Conservation (phyloP, 2,888 invertebrate genomes). For the Drosophila niveifrons region DNA sequence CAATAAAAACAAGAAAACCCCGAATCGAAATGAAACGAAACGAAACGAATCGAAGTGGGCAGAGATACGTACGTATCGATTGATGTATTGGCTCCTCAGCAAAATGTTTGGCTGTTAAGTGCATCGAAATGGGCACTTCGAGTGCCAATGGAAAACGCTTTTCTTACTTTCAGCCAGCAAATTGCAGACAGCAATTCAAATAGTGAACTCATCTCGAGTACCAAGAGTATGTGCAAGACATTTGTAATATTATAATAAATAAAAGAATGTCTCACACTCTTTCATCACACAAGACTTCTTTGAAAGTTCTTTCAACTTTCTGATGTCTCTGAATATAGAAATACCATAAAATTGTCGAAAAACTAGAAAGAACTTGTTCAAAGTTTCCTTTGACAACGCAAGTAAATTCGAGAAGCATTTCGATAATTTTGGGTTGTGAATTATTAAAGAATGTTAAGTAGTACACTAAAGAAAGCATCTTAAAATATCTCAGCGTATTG, state of each 20-base stretch:
- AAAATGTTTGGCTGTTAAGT: constrained; percentile 38
- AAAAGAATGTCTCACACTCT: not conserved
- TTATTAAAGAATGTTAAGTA: too few relatives aligned
- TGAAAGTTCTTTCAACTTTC: not conserved
- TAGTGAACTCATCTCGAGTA: constrained; percentile 45
- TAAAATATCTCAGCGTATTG: too few relatives aligned
- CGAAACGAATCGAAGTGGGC: constrained; percentile 2
- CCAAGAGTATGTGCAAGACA: constrained; percentile 54
- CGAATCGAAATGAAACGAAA: not conserved
- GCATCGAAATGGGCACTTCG: constrained; percentile 45
- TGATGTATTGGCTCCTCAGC: constrained; percentile 45
- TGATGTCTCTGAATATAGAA: too few relatives aligned
- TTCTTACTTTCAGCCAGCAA: constrained; percentile 32
- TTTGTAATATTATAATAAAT: constrained; percentile 52
- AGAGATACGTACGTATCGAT: constrained; percentile 41
- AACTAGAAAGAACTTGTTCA: too few relatives aligned
- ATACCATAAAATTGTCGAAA: too few relatives aligned
- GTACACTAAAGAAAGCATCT: too few relatives aligned
- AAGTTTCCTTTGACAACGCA: too few relatives aligned
- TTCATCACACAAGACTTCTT: constrained; percentile 3
- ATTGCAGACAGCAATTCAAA: constrained; percentile 56
- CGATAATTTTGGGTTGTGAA: too few relatives aligned
- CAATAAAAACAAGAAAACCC: constrained; percentile 6
- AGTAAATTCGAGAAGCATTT: too few relatives aligned
- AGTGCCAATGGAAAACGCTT: constrained; percentile 33